phyloP scores from a whole-genome alignment of 2,888 invertebrate species.

The Enchytraeus crypticus region DNA sequence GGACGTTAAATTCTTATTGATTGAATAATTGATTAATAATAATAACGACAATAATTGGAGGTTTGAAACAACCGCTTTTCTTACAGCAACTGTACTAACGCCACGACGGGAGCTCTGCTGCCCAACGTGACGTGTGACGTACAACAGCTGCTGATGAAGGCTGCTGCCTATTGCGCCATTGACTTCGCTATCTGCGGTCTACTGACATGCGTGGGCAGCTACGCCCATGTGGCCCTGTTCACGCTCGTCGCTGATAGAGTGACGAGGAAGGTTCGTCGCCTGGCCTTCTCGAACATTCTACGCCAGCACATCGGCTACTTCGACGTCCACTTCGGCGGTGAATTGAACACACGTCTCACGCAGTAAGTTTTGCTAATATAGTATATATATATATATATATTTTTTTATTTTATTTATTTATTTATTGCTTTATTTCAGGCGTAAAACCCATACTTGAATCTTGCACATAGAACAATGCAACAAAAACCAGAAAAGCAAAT shows the following conservation, averaged over 20 bases:
- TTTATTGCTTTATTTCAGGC: no score
- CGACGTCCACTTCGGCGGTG: conserved; percentile 24
- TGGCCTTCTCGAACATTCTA: conserved; percentile 25
- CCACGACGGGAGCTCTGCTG: not conserved
- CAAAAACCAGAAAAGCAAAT: no score
- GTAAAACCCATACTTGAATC: no score
- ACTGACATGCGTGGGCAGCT: conserved; percentile 8
- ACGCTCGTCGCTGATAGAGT: conserved; percentile 18
- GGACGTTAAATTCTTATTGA: no score
- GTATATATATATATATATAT: not conserved
- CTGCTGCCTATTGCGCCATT: conserved; percentile 3
- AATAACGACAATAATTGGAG: no score
- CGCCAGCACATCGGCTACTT: conserved; percentile 28
- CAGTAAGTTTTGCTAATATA: conserved; percentile 26
- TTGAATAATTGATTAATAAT: no score
- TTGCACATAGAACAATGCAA: no score
- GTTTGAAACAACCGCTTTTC: no score
- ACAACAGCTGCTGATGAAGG: conserved; percentile 1
- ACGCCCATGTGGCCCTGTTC: conserved; percentile 17
- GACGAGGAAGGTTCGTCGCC: conserved; percentile 17
- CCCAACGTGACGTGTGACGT: not conserved
- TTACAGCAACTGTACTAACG: not conserved
- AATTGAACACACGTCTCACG: conserved; percentile 30
- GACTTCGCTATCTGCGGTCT: conserved; percentile 7
- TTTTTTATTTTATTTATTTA: not conserved